A percentile compares a stretch with the other conserved stretches of the same genome.
phyloP scores from a whole-genome alignment of 2,888 invertebrate species.

The Metallyticus violacea region DNA sequence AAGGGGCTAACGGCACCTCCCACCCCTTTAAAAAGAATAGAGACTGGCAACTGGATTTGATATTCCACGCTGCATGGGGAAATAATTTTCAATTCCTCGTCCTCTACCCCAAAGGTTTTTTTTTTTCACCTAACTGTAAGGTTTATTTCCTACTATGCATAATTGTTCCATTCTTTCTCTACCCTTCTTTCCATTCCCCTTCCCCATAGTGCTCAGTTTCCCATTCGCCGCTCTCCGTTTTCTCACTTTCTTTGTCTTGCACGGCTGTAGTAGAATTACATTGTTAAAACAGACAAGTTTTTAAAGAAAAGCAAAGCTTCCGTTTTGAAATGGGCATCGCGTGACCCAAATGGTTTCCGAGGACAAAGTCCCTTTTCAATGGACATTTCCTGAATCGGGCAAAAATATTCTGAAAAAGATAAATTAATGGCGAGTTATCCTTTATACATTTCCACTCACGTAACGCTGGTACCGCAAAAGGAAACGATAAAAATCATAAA shows the following conservation, averaged over 20 bases:
- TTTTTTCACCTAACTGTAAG: neutral
- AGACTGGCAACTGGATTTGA: neutral
- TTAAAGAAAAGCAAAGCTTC: neutral
- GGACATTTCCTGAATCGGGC: constrained; percentile 9
- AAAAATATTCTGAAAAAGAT: constrained; percentile 11
- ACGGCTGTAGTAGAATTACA: neutral
- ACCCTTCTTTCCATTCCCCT: neutral
- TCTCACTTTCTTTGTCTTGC: neutral
- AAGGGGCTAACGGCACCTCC: no score
- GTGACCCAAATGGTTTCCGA: constrained; percentile 13
- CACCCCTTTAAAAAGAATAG: neutral
- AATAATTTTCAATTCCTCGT: constrained; percentile 7
- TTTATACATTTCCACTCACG: neutral
- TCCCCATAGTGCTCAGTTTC: neutral
- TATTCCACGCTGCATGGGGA: neutral
- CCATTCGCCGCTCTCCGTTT: neutral
- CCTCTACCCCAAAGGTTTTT: neutral
- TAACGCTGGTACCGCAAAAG: neutral
- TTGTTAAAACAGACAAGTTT: constrained; percentile 1
- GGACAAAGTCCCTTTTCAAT: constrained; percentile 14
- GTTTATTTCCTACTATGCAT: neutral
- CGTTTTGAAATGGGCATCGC: neutral
- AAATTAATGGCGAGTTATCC: constrained; percentile 1
- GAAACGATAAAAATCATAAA: neutral
- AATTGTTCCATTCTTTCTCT: constrained; percentile 2